A percentile compares a stretch with the other conserved stretches of the same genome.
Evolutionary conservation across 2,888 invertebrate species (phyloP).

Genomic region (Deladenus siricidicola): DNA sequence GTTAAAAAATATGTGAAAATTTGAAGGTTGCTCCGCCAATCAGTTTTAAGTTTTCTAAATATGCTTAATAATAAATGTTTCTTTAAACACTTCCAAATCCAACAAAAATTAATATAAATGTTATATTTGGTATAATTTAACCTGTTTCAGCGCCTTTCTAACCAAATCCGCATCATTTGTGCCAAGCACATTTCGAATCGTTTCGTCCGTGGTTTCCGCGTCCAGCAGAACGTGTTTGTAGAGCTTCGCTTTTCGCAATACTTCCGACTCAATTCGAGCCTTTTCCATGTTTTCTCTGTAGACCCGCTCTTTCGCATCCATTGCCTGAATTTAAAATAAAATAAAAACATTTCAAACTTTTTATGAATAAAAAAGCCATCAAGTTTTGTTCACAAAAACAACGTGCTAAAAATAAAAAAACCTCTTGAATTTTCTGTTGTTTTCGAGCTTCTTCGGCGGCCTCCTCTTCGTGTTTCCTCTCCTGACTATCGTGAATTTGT

Average conservation of each 20-base stretch:
- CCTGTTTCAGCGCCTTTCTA: slow-evolving; percentile 17
- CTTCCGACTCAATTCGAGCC: slow-evolving; percentile 19
- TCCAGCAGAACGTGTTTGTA: slow-evolving; percentile 21
- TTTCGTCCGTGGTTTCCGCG: slow-evolving; percentile 7
- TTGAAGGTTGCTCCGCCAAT: neutral
- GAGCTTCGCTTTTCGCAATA: slow-evolving; percentile 19
- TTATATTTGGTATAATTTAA: neutral
- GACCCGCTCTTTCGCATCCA: neutral
- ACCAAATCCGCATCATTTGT: neutral
- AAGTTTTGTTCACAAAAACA: too few relatives aligned
- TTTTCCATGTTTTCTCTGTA: slow-evolving; percentile 1
- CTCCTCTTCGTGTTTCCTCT: neutral
- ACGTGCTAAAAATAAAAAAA: neutral
- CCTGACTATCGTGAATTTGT: neutral
- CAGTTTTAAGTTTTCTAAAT: too few relatives aligned
- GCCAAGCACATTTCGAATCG: slow-evolving; percentile 11
- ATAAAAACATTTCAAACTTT: neutral
- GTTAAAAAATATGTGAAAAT: too few relatives aligned
- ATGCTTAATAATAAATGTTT: too few relatives aligned
- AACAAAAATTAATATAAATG: too few relatives aligned
- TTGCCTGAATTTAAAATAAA: slow-evolving; percentile 3
- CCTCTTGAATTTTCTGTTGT: slow-evolving; percentile 6
- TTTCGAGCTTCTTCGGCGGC: neutral
- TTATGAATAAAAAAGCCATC: too few relatives aligned
- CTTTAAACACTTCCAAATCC: too few relatives aligned